phyloP scores from a whole-genome alignment of 2,113 vertebrate species.

The Sander lucioperca region DNA sequence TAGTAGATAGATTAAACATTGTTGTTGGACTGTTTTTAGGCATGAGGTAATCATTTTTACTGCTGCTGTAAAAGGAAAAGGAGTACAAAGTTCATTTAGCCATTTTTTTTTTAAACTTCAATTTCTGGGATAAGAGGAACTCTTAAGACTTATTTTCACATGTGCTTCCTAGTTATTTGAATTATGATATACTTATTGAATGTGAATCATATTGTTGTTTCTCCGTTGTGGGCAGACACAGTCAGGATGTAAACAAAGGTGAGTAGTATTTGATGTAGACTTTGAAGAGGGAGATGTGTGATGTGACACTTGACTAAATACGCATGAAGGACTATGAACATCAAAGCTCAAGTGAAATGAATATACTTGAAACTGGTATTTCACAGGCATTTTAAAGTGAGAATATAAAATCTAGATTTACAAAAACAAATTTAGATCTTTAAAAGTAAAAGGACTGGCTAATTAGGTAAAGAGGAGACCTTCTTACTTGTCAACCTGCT shows the following conservation, averaged over 20 bases:
- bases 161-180: not conserved
- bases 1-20: not conserved
- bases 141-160: not conserved
- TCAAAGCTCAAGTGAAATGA: not conserved
- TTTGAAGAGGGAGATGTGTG: not conserved
- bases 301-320: constrained; percentile 8
- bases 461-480: constrained; percentile 68
- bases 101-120: not conserved
- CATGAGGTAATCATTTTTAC: not conserved
- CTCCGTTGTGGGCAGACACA: not conserved
- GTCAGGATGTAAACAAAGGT: constrained; percentile 33
- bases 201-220: not conserved
- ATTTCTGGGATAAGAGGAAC: not conserved
- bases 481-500: constrained; percentile 86
- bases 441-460: constrained; percentile 36
- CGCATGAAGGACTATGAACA: not conserved
- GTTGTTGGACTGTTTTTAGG: not conserved
- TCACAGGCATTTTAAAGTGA: not conserved
- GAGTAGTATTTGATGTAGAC: constrained; percentile 11
- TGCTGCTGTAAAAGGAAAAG: not conserved
- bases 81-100: constrained; percentile 2
- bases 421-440: constrained; percentile 8
- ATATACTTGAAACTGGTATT: not conserved
- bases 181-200: not conserved
- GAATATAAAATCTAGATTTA: constrained; percentile 18